Evolutionary conservation across 35 echinoderm and acorn worm species (phyloP).

Genomic region (Stichopus chloronotus): DNA sequence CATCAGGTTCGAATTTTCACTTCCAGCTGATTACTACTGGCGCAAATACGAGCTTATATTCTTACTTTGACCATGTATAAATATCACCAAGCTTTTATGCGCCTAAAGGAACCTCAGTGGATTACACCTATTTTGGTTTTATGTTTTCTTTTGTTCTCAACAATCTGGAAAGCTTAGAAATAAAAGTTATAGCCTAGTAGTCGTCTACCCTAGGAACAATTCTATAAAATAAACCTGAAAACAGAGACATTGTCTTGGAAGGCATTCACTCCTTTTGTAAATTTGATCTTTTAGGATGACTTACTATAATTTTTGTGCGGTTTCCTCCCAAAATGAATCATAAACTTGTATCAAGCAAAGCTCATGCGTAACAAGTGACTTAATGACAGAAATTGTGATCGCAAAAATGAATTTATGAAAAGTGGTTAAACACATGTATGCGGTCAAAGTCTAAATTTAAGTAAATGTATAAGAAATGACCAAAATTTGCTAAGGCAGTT

Average conservation of each 20-base stretch:
- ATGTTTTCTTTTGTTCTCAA: not conserved
- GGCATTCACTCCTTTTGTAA: not conserved
- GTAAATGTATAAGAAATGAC: no score
- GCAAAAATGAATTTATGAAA: no score
- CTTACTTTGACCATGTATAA: not conserved
- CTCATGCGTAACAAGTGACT: no score
- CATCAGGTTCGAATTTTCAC: not conserved
- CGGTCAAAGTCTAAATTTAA: no score
- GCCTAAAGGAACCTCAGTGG: slow-evolving; percentile 8
- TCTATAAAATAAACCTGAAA: not conserved
- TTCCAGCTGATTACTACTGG: not conserved
- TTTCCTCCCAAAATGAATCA: no score
- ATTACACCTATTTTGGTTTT: not conserved
- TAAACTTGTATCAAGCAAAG: no score
- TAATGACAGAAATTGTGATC: no score
- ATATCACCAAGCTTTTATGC: not conserved
- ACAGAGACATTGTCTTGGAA: not conserved
- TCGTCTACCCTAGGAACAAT: not conserved
- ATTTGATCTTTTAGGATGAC: not conserved
- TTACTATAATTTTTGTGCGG: no score
- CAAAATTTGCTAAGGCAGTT: no score
- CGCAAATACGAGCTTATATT: not conserved
- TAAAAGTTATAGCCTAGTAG: not conserved
- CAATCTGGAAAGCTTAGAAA: not conserved
- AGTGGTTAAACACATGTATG: no score